These are phyloP conservation scores for Myotis lucifugus DNA, from an alignment of 2,113 vertebrate species.

Conservation along the genomic window DNA sequence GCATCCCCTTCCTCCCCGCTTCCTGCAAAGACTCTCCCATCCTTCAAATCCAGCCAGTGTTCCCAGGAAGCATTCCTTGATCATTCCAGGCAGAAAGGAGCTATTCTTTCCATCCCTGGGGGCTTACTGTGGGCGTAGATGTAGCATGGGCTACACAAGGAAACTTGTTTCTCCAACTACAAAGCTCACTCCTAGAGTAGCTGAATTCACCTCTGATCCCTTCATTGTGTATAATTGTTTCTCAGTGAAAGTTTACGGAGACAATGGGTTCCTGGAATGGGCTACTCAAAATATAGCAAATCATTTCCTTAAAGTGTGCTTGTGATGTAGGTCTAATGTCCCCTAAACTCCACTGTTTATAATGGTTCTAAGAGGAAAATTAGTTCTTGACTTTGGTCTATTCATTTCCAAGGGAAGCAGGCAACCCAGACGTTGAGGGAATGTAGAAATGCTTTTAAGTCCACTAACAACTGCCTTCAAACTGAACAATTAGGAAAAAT, in stretches of 20 bases:
- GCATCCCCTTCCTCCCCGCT: neutral
- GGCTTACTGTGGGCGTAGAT: neutral
- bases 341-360: neutral
- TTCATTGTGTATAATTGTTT: neutral
- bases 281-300: neutral
- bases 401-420: constrained; percentile 33
- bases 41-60: neutral
- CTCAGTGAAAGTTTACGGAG: neutral
- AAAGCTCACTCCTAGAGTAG: neutral
- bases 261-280: neutral
- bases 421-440: neutral
- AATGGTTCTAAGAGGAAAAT: neutral
- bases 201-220: neutral
- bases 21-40: neutral
- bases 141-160: neutral
- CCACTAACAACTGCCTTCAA: neutral
- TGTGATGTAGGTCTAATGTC: neutral
- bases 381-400: neutral
- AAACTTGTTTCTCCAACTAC: neutral
- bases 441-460: neutral
- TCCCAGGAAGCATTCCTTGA: neutral
- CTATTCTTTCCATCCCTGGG: neutral
- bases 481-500: neutral
- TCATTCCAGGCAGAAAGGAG: neutral
- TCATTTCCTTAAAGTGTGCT: neutral